Conservation (phyloP, 2,113 vertebrate genomes). For the Thinocorus orbignyianus region DNA sequence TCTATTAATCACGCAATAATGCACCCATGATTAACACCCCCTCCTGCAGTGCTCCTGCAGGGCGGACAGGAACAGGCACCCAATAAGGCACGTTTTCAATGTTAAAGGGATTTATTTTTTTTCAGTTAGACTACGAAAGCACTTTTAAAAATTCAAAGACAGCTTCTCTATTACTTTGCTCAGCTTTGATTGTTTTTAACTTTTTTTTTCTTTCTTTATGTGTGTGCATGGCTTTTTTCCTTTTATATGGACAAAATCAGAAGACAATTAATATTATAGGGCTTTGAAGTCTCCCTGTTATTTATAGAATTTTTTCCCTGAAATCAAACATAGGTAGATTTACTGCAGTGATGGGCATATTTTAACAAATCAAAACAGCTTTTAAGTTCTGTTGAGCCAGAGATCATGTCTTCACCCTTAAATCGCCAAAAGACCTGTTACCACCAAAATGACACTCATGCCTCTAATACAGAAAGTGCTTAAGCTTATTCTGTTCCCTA, state of each 20-base stretch:
- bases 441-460: background rate
- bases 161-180: conserved; percentile 39
- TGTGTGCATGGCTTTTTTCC: background rate
- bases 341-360: background rate
- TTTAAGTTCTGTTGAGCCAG: background rate
- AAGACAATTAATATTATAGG: background rate
- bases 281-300: conserved; percentile 39
- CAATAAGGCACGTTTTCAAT: background rate
- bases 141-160: conserved; percentile 22
- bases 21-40: background rate
- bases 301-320: background rate
- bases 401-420: background rate
- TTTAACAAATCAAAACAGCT: conserved; percentile 27
- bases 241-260: conserved; percentile 32
- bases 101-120: background rate
- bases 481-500: background rate
- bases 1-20: background rate
- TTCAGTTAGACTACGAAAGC: background rate
- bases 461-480: background rate
- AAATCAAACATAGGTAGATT: conserved; percentile 37
- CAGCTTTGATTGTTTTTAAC: conserved; percentile 36
- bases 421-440: background rate
- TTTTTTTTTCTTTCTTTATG: conserved; percentile 2
- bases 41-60: accelerated
- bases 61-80: background rate